Evolutionary conservation across 2,888 invertebrate species (phyloP).

Genomic region (Phoronis australis): DNA sequence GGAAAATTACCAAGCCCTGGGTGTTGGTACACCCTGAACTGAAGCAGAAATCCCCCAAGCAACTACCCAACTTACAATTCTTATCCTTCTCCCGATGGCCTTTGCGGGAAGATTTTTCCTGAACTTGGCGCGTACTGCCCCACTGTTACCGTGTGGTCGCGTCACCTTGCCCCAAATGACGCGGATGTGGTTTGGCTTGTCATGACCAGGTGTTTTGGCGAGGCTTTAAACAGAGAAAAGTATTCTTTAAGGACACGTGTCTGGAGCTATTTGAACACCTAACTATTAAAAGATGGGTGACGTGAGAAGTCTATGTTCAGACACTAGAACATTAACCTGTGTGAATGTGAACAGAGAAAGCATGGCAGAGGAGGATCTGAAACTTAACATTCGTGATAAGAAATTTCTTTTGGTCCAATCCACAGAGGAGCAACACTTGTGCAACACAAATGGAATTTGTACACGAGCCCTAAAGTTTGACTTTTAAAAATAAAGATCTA

Average conservation of each 20-base stretch:
- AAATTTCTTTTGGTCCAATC: too few relatives aligned
- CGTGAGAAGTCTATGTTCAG: too few relatives aligned
- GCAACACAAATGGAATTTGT: too few relatives aligned
- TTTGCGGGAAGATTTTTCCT: slow-evolving; percentile 92
- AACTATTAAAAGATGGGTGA: too few relatives aligned
- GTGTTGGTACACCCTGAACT: not conserved
- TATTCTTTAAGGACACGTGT: not conserved
- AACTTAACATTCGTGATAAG: too few relatives aligned
- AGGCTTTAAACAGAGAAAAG: not conserved
- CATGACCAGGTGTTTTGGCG: slow-evolving; percentile 36
- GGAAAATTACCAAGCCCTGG: not conserved
- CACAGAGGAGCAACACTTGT: too few relatives aligned
- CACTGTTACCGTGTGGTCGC: slow-evolving; percentile 90
- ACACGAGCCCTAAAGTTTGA: too few relatives aligned
- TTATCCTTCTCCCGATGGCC: slow-evolving; percentile 96
- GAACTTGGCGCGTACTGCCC: slow-evolving; percentile 94
- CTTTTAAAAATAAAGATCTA: too few relatives aligned
- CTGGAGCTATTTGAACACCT: not conserved
- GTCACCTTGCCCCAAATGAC: slow-evolving; percentile 99
- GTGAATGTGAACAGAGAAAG: too few relatives aligned
- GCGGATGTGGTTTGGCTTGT: slow-evolving; percentile 65
- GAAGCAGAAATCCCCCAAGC: too few relatives aligned
- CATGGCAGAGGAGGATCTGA: too few relatives aligned
- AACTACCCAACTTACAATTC: slow-evolving; percentile 72
- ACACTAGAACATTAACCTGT: too few relatives aligned